A percentile compares a stretch with the other conserved stretches of the same genome.
phyloP scores from a whole-genome alignment of 2,888 invertebrate species.

The Podabrus alpinus region DNA sequence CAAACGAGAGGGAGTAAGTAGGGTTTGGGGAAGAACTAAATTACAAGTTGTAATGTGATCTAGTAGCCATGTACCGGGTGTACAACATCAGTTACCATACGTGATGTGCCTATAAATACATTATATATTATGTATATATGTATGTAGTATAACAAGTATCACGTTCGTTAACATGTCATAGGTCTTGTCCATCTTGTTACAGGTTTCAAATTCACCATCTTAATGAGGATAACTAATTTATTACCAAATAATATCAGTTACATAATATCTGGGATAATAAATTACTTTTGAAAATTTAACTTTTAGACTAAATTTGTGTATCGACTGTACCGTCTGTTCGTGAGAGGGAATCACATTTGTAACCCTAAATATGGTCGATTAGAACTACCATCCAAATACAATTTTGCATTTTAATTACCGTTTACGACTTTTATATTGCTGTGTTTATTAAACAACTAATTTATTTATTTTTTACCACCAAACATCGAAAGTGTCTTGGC shows the following conservation, averaged over 20 bases:
- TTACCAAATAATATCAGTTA: neutral
- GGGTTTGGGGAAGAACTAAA: constrained; percentile 45
- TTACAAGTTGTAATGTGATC: constrained; percentile 51
- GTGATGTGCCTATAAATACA: constrained; percentile 50
- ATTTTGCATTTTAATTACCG: neutral
- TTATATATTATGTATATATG: constrained; percentile 46
- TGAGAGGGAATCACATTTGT: neutral
- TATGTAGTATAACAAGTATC: constrained; percentile 33
- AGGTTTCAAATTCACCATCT: neutral
- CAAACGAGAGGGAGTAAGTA: constrained; percentile 33
- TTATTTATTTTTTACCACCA: neutral
- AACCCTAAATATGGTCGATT: neutral
- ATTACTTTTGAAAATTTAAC: neutral
- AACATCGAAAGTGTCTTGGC: neutral
- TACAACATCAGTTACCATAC: constrained; percentile 51
- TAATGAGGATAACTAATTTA: neutral
- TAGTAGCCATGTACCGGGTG: constrained; percentile 48
- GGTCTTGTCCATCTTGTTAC: neutral
- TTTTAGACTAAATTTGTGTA: neutral
- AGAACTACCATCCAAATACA: neutral
- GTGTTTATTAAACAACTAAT: neutral
- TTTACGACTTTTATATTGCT: neutral
- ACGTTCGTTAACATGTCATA: constrained; percentile 22
- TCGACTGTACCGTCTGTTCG: neutral
- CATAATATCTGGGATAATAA: neutral